phyloP scores from a whole-genome alignment of 2,113 vertebrate species.

The Salvelinus alpinus region DNA sequence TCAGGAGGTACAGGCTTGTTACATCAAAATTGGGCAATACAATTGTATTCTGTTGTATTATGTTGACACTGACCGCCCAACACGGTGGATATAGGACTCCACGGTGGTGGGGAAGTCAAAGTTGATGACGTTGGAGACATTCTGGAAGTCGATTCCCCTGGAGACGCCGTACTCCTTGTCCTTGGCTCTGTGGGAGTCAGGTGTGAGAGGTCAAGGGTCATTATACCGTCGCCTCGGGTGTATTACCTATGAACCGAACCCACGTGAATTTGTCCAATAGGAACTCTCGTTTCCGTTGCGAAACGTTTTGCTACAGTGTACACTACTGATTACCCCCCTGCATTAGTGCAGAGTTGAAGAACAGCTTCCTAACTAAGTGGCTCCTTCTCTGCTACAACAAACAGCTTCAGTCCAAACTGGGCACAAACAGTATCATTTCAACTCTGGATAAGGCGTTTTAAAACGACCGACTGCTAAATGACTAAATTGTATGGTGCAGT shows the following conservation, averaged over 20 bases:
- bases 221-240: background rate
- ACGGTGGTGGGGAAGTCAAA: slow-evolving; percentile 83
- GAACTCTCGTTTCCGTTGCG: no score
- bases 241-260: no score
- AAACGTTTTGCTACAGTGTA: no score
- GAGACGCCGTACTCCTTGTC: slow-evolving; percentile 84
- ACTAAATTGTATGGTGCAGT: background rate
- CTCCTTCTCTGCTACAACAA: background rate
- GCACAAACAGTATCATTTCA: background rate
- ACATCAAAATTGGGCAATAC: background rate
- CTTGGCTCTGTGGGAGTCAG: slow-evolving; percentile 62
- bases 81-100: slow-evolving; percentile 88
- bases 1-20: background rate
- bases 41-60: background rate
- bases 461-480: background rate
- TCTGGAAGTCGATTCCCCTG: slow-evolving; percentile 92
- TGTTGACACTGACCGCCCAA: slow-evolving; percentile 78
- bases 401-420: background rate
- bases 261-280: no score
- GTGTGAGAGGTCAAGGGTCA: background rate
- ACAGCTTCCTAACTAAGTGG: background rate
- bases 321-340: no score
- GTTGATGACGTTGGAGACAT: slow-evolving; percentile 86
- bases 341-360: no score
- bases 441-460: background rate